Conservation (phyloP, 2,888 invertebrate species). For the Seira musarum region DNA sequence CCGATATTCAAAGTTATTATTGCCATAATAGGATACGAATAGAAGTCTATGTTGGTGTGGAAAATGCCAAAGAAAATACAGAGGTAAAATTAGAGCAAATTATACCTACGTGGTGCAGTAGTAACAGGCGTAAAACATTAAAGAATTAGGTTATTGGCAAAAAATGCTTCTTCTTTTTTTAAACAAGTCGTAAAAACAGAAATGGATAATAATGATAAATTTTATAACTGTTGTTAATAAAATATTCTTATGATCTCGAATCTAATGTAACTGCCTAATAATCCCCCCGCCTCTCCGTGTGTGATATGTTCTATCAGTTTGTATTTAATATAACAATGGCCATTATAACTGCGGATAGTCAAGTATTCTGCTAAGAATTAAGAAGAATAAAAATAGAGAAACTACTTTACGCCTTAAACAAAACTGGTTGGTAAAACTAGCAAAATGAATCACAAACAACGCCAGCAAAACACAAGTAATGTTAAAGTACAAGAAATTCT, state of each 20-base stretch:
- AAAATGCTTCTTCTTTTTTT: background rate
- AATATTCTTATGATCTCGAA: background rate
- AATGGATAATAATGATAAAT: background rate
- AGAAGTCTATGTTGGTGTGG: background rate
- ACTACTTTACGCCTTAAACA: background rate
- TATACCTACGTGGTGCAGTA: background rate
- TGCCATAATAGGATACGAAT: background rate
- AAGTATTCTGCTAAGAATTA: background rate
- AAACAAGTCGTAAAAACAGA: background rate
- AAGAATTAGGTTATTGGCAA: background rate
- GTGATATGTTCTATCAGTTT: no score
- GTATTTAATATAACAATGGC: no score
- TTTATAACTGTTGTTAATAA: background rate
- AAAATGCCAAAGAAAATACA: background rate
- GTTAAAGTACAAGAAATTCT: background rate
- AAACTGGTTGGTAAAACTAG: background rate
- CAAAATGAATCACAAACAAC: slow-evolving; percentile 2
- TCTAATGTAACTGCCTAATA: background rate
- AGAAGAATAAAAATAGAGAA: background rate
- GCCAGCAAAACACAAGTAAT: background rate
- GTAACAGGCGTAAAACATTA: no score
- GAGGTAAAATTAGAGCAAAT: background rate
- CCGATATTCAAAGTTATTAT: no score
- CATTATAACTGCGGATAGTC: no score
- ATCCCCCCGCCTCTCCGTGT: no score